A percentile compares a stretch with the other conserved stretches of the same genome.
These are phyloP conservation scores for Corvus moneduloides DNA, from an alignment of 2,113 vertebrate genomes.

Conservation along the genomic window DNA sequence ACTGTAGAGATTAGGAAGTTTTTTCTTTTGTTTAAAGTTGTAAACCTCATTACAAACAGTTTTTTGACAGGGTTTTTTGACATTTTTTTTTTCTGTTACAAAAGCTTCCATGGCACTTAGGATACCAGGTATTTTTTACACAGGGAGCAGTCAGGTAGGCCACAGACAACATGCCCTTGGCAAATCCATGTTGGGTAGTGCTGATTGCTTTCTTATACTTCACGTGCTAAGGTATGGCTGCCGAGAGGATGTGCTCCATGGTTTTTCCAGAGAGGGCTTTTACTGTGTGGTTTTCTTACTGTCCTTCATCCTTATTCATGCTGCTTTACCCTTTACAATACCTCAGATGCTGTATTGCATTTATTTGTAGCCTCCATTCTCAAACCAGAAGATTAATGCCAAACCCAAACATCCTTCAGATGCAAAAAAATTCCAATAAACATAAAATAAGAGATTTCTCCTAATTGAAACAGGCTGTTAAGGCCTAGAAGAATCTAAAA, in stretches of 20 bases:
- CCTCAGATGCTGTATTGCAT: background rate
- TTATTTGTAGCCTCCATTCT: background rate
- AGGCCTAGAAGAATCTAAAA: background rate
- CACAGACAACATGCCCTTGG: background rate
- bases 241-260: background rate
- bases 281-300: background rate
- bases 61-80: background rate
- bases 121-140: background rate
- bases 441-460: background rate
- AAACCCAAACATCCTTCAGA: background rate
- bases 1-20: background rate
- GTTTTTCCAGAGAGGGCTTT: background rate
- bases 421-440: background rate
- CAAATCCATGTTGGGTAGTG: background rate
- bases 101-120: background rate
- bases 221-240: fast-evolving
- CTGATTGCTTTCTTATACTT: background rate
- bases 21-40: background rate
- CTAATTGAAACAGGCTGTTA: background rate
- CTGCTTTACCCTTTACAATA: background rate
- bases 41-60: background rate
- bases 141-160: background rate
- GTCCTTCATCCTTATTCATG: background rate
- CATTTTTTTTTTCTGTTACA: background rate
- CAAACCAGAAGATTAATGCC: background rate